Conservation (phyloP, 2,797 vertebrate genomes). For the Falco naumanni region DNA sequence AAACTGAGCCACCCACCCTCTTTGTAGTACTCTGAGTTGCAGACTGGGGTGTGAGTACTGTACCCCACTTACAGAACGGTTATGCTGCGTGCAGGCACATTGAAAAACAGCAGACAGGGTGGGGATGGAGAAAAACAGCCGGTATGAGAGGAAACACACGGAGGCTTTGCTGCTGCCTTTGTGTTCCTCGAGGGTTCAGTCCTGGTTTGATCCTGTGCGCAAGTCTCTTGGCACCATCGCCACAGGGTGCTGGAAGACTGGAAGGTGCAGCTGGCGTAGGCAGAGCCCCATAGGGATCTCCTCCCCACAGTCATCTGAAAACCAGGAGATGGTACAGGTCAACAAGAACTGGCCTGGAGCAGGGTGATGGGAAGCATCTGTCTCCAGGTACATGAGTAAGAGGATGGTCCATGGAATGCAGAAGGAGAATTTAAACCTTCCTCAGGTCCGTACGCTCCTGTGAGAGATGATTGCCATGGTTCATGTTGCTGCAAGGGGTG, state of each 20-base stretch:
- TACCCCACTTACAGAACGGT: neutral
- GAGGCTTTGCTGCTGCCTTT: neutral
- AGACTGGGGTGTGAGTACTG: neutral
- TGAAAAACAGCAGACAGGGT: neutral
- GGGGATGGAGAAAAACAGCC: neutral
- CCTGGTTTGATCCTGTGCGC: neutral
- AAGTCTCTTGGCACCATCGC: neutral
- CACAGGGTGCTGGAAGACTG: neutral
- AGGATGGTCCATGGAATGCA: neutral
- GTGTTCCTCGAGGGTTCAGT: accelerated
- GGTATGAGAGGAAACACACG: neutral
- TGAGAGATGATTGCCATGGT: neutral
- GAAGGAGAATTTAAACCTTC: neutral
- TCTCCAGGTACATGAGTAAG: neutral
- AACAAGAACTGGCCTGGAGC: neutral
- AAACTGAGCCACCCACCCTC: neutral
- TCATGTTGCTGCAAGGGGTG: neutral
- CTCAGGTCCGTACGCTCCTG: accelerated
- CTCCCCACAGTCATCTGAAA: neutral
- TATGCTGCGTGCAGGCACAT: accelerated
- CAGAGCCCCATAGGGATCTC: neutral
- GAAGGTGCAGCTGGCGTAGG: neutral
- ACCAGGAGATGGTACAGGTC: neutral
- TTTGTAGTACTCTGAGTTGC: neutral
- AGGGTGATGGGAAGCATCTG: neutral